Evolutionary conservation across 2,113 vertebrate genomes (phyloP), one percentile per base, ranked within the genome.

Genomic region (Thymallus thymallus): DNA sequence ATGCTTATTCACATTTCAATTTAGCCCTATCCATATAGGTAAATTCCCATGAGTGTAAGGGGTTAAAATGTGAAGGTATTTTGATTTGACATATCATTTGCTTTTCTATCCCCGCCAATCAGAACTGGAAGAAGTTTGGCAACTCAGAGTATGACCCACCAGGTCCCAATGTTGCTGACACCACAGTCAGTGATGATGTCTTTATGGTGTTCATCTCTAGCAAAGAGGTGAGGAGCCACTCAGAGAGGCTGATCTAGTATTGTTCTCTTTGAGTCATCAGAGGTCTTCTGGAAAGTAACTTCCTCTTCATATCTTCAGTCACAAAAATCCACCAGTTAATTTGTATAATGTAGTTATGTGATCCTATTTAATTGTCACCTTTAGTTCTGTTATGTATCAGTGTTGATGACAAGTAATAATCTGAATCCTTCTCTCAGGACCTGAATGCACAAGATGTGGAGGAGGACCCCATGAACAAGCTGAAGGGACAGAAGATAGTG

Each of bases 61-160:
- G 2, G 35, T 41, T 41, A 41, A 55, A 60, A 22, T 9, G 7
- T 2, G 2, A 60, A 22, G 56, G n/a, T 60, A 60, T 22, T 60
- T 20, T 60, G 18, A 60, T 60, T 20, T 60, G n/a, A 22, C 18
- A 13, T 16, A 14, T 12, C 13, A 14, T n/a, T n/a, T 30, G 26
- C 35, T 58, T 13, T 48, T 64, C 46, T 14, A n/a, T 68, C 73
- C 3, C 71, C 4, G 51, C 2, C 55, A 0, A 4, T 78, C 77
- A 98, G 97, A 98, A 98, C 86, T 99, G 96, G 96, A 99, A 99
- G 80, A 99, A 99, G 72, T 98, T 98, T 48, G 97, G 97, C 4
- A 97, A 97, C 84, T 98, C 97, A 0, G 97, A 98, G 79, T 97
- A 91, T 4, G 97, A 99, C 22, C 88, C 94, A 0, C 93, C 95